Evolutionary conservation across 2,797 vertebrate genomes (phyloP).

Genomic region (Anguilla anguilla): DNA sequence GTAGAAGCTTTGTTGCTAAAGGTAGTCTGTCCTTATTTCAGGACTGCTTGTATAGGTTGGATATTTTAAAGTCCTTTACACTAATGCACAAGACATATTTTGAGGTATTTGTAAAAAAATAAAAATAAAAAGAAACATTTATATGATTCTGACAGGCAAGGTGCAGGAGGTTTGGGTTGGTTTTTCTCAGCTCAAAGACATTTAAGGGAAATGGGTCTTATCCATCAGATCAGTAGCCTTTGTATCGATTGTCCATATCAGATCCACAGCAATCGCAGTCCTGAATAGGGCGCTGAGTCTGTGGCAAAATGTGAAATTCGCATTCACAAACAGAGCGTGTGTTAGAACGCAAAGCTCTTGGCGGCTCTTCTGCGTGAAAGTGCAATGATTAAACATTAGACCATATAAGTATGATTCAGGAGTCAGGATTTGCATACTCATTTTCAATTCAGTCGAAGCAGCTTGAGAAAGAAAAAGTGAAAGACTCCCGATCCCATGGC

Average conservation of each 20-base stretch:
- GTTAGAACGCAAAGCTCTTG: slow-evolving; percentile 20
- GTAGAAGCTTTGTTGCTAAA: neutral
- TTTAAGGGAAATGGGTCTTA: slow-evolving; percentile 48
- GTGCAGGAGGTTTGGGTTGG: slow-evolving; percentile 56
- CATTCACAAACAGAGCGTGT: slow-evolving; percentile 27
- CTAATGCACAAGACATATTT: neutral
- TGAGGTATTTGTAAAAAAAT: neutral
- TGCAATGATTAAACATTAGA: slow-evolving; percentile 44
- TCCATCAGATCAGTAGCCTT: slow-evolving; percentile 51
- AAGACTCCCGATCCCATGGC: neutral
- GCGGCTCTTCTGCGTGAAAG: slow-evolving; percentile 33
- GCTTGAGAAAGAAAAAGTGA: neutral
- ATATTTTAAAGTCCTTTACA: neutral
- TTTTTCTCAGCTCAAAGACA: slow-evolving; percentile 55
- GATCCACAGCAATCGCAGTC: neutral
- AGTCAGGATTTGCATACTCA: slow-evolving; percentile 45
- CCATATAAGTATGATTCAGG: slow-evolving; percentile 41
- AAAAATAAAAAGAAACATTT: slow-evolving; percentile 68
- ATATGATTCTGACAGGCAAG: slow-evolving; percentile 58
- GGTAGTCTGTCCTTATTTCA: neutral
- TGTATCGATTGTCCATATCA: slow-evolving; percentile 34
- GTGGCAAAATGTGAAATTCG: slow-evolving; percentile 4
- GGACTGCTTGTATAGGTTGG: neutral
- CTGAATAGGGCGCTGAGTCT: neutral
- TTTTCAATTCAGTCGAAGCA: slow-evolving; percentile 44